Evolutionary conservation across 2,888 invertebrate genomes (phyloP).

Genomic region (Ypsolopha sequella): DNA sequence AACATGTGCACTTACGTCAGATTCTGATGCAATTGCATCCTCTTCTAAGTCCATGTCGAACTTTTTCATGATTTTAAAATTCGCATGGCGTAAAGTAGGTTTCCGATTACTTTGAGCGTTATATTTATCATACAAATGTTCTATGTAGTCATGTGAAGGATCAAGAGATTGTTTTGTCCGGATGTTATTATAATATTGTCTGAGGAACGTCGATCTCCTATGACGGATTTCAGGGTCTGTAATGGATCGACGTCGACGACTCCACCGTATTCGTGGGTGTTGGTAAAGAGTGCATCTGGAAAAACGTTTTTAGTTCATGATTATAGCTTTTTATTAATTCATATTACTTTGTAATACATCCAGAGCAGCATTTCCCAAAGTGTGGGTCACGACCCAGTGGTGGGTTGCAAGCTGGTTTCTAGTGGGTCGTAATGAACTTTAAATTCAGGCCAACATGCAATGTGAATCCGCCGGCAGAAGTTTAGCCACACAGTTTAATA

Average conservation of each 20-base stretch:
- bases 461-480: too few relatives aligned
- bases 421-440: too few relatives aligned
- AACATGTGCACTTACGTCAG: slow-evolving; percentile 20
- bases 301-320: neutral
- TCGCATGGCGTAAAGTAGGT: slow-evolving; percentile 57
- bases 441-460: too few relatives aligned
- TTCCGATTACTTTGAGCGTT: slow-evolving; percentile 42
- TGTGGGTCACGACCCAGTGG: too few relatives aligned
- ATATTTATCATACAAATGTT: slow-evolving; percentile 57
- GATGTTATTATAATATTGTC: slow-evolving; percentile 52
- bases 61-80: slow-evolving; percentile 60
- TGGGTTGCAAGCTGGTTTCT: too few relatives aligned
- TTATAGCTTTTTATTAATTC: too few relatives aligned
- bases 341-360: neutral
- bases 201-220: slow-evolving; percentile 45
- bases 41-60: slow-evolving; percentile 41
- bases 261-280: slow-evolving; percentile 89
- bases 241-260: slow-evolving; percentile 74
- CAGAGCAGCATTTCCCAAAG: too few relatives aligned
- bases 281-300: slow-evolving; percentile 83
- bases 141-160: slow-evolving; percentile 27
- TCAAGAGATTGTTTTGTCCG: slow-evolving; percentile 31
- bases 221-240: slow-evolving; percentile 49
- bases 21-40: slow-evolving; percentile 29
- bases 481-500: too few relatives aligned